Evolutionary conservation across 2,797 vertebrate species (phyloP), one percentile per base, ranked within the genome.

Genomic region (Danio choprae): DNA sequence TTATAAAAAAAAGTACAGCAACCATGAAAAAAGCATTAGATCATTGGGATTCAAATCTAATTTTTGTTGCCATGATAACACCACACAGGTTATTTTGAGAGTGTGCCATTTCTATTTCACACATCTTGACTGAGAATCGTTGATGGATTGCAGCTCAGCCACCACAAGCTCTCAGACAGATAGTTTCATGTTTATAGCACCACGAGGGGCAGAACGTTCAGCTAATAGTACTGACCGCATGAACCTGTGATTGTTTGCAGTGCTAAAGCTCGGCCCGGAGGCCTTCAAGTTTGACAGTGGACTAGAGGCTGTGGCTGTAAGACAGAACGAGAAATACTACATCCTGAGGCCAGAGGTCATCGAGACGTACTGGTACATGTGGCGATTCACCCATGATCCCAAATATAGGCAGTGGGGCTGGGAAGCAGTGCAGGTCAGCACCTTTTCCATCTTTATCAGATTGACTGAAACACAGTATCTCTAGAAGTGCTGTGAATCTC

Each of bases 341-440:
- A 99, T 99, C 89, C 94, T 99, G 53, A 93, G 97, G 72, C 98
- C 97, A 3, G 97, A 99, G 90, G 98, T 99, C 78, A 99, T 99
- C 48, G 97, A 99, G 92, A 99, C 98, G 15, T 98, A 99, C 87
- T 98, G 97, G 97, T 99, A 99, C 85, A 97, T 99, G 92, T 99
- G 98, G 98, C 94, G 98, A 86, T 98, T 97, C 92, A 99, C 98
- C 68, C 97, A 98, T 0, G 97, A 99, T 83, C 98, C 98, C 84
- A 97, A 98, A 84, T 99, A 99, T 89, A 92, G 98, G 43, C 95
- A 96, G 89, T 99, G 98, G 98, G 98, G 98, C 90, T 99, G 98
- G 98, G 97, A 99, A 88, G 98, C 98, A 68, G 90, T 95, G 0
- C 95, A 98, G 98, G 97, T 99, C 87, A 86, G 87, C 62, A 67